Base-by-base conservation (phyloP, 2,888 invertebrate genomes). In the Nysson spinosus region DNA sequence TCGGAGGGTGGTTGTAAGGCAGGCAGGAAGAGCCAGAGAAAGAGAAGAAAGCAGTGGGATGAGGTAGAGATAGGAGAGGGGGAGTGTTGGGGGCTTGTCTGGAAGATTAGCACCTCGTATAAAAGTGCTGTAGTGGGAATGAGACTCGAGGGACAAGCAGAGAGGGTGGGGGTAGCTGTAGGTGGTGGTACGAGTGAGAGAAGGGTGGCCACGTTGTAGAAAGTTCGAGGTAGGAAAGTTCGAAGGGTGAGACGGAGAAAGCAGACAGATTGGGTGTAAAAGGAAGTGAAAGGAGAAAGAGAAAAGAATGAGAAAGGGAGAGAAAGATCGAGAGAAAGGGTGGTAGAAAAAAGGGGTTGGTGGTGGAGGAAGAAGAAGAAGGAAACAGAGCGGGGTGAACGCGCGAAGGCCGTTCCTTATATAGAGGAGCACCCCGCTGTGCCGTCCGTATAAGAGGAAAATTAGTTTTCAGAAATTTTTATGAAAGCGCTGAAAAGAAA, bases 401-500 rank as follows among this genome's bases (percentile, higher is more conserved):
- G 60, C 35, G 55, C 71, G 73, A 72, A 80, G 76, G 70, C 66
- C 65, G 67, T 61, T 63, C 67, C 77, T 77, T 78, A 71, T 77
- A 72, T 62, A 73, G 65, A 54, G 63, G 61, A 50, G 55, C 74
- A 63, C 69, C 65, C 70, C 73, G 65, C 64, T 55, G 55, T 57
- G 66, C 63, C 73, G 62, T 71, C 69, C 74, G 77, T 78, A 72
- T 75, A 75, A 79, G 80, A 83, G 79, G 85, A 85, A 86, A 86
- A 86, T 86, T 86, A 86, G 85, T 86, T 86, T 86, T 86, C 86
- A 86, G 84, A 85, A 81, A 82, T 84, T 85, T 85, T 84, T 83
- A 84, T 86, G 85, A 86, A 86, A 86, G 85, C 80, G 66, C 55
- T 85, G 85, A 84, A 86, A 85, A 77, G 83, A 82, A 85, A 82